Percentiles rank a stretch among this genome's conserved stretches.
Evolutionary conservation across 2,888 invertebrate species (phyloP).

Genomic region (Alloplasta piceator): DNA sequence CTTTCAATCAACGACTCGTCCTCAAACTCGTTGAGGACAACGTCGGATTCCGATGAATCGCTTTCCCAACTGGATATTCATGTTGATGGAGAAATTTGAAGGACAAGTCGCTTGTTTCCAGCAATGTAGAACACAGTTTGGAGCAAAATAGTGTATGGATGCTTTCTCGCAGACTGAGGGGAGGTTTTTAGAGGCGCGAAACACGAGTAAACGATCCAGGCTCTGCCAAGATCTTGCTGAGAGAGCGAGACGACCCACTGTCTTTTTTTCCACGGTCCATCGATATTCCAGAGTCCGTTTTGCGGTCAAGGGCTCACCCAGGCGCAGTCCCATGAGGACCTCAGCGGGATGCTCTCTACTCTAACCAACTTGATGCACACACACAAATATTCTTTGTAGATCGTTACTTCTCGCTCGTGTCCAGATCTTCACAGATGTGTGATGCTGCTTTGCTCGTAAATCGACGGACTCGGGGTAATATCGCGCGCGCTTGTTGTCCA

Average conservation of each 20-base stretch:
- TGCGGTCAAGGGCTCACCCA: conserved; percentile 62
- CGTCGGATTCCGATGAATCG: not conserved
- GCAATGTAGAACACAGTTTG: no score
- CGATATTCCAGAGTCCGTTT: conserved; percentile 37
- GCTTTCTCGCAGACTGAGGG: no score
- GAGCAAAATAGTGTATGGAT: no score
- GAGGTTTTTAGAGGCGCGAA: conserved; percentile 38
- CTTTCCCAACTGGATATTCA: not conserved
- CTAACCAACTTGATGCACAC: conserved; percentile 79
- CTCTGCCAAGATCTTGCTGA: not conserved
- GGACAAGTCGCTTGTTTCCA: not conserved
- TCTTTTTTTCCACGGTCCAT: conserved; percentile 6
- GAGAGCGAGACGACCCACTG: conserved; percentile 30
- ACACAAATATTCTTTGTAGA: conserved; percentile 82
- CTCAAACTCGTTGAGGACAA: not conserved
- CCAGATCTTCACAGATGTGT: conserved; percentile 70
- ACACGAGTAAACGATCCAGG: conserved; percentile 22
- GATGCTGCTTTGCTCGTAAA: conserved; percentile 77
- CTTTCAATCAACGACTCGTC: not conserved
- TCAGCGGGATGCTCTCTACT: conserved; percentile 79
- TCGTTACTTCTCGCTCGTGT: conserved; percentile 78
- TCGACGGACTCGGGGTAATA: conserved; percentile 71
- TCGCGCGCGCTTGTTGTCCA: conserved; percentile 43
- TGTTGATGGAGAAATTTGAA: not conserved
- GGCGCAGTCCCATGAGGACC: conserved; percentile 71